Evolutionary conservation across 2,888 invertebrate species (phyloP).

Genomic region (Oscheius sp.): DNA sequence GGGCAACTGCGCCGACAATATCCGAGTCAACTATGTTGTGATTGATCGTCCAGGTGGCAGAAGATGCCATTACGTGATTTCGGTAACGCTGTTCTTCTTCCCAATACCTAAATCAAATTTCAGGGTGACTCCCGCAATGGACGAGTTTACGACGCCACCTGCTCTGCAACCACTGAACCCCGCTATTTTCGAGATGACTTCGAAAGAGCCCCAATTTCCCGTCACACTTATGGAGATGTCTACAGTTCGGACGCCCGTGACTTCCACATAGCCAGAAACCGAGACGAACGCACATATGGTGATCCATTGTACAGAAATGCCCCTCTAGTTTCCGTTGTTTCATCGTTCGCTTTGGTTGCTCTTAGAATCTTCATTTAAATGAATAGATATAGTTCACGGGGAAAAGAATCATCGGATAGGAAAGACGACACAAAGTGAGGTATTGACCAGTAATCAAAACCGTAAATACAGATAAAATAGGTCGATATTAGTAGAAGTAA

Average conservation of each 20-base stretch:
- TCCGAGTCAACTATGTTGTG: constrained; percentile 9
- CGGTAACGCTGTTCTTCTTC: background rate
- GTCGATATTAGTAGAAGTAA: too few species aligned
- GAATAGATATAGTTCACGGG: background rate
- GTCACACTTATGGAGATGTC: constrained; percentile 24
- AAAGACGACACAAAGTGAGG: background rate
- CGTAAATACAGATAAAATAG: background rate
- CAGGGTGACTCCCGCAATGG: background rate
- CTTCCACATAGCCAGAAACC: background rate
- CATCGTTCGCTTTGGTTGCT: background rate
- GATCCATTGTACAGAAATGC: background rate
- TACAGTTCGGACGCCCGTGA: background rate
- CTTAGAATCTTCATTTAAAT: background rate
- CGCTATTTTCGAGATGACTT: background rate
- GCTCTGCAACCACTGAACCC: too few species aligned
- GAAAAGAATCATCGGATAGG: background rate
- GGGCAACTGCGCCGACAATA: background rate
- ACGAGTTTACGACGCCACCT: constrained; percentile 18
- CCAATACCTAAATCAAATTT: background rate
- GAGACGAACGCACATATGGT: background rate
- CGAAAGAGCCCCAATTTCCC: constrained; percentile 20
- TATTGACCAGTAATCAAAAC: background rate
- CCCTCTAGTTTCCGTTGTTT: background rate
- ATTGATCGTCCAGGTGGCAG: background rate
- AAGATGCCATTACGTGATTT: constrained; percentile 7